Conservation (phyloP, 2,888 invertebrate genomes). For the Morpho helenor region DNA sequence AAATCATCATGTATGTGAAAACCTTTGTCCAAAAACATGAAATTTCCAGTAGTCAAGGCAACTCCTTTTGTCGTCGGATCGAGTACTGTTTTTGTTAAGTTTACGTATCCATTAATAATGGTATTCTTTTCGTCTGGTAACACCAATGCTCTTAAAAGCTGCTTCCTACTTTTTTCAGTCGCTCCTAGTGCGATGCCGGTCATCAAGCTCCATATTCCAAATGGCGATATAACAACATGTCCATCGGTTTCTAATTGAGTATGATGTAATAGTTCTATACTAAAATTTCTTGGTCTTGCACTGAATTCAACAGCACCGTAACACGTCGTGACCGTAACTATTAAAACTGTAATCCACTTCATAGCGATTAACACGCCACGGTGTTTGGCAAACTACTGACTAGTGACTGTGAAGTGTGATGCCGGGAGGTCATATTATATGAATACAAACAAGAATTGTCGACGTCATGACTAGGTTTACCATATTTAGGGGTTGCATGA, state of each 20-base stretch:
- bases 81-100: conserved; percentile 48
- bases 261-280: conserved; percentile 60
- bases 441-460: conserved; percentile 1
- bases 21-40: conserved; percentile 60
- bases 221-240: conserved; percentile 69
- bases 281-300: conserved; percentile 63
- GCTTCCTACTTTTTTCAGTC: conserved; percentile 49
- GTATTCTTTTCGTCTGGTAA: conserved; percentile 45
- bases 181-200: conserved; percentile 65
- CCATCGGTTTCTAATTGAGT: conserved; percentile 56
- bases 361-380: conserved; percentile 42
- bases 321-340: conserved; percentile 46
- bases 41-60: conserved; percentile 56
- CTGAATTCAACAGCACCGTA: conserved; percentile 55
- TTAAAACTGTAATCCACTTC: conserved; percentile 41
- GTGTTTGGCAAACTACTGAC: conserved; percentile 47
- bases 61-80: conserved; percentile 53
- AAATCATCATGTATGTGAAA: conserved; percentile 51
- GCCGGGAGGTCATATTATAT: not conserved
- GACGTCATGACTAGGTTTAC: conserved; percentile 4
- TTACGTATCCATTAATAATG: conserved; percentile 50
- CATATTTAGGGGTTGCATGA: not conserved
- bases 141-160: conserved; percentile 54
- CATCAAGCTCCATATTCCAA: conserved; percentile 73
- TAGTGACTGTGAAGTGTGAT: conserved; percentile 39